Evolutionary conservation across 1,140 invertebrate species (phyloP).

Genomic region (Scaptomyza pallida): DNA sequence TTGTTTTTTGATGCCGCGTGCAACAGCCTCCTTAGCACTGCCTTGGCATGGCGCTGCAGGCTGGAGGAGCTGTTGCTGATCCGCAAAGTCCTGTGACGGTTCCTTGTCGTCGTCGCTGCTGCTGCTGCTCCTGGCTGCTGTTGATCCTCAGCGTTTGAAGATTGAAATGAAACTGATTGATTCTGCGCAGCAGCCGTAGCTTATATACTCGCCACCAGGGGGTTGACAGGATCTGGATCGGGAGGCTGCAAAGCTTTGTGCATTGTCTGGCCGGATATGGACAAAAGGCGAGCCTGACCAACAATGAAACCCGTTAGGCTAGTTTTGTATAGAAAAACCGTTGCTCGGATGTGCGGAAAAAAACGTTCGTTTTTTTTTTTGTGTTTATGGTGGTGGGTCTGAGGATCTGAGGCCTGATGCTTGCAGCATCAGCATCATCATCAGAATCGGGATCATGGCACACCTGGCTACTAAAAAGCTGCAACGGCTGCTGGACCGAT

Average conservation of each 20-base stretch:
- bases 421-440: conserved; percentile 26
- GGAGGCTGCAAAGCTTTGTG: conserved; percentile 71
- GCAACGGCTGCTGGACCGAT: conserved; percentile 70
- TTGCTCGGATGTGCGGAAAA: conserved; percentile 64
- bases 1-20: conserved; percentile 49
- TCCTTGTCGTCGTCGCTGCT: conserved; percentile 59
- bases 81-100: conserved; percentile 52
- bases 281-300: conserved; percentile 61
- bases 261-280: conserved; percentile 71
- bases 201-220: conserved; percentile 67
- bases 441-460: conserved; percentile 42
- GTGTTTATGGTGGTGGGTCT: conserved; percentile 66
- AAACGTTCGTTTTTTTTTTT: conserved; percentile 41
- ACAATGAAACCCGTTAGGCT: conserved; percentile 75
- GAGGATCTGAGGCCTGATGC: conserved; percentile 42
- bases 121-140: conserved; percentile 56
- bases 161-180: conserved; percentile 84
- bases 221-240: conserved; percentile 55
- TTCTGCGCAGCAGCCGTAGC: conserved; percentile 73
- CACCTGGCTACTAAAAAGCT: conserved; percentile 72
- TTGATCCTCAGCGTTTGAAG: conserved; percentile 75
- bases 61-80: conserved; percentile 48
- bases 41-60: conserved; percentile 59
- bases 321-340: conserved; percentile 80
- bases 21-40: conserved; percentile 66